These are phyloP conservation scores for Montipora cactus DNA, from an alignment of 64 coral and sea anemone species.

Conservation along the genomic window DNA sequence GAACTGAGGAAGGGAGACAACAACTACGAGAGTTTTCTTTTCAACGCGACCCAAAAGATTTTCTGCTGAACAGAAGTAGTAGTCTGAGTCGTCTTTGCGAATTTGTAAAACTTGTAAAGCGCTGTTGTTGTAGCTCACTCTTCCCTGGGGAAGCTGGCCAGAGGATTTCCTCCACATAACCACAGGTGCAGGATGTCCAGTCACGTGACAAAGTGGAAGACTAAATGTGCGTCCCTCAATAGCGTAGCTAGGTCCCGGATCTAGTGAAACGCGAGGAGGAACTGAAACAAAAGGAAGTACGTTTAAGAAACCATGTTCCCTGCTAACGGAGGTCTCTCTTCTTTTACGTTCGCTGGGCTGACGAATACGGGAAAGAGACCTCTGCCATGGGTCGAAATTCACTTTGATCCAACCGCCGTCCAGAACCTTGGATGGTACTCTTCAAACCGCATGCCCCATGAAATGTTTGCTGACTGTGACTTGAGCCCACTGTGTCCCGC, in stretches of 20 bases:
- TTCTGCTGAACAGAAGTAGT: constrained; percentile 36
- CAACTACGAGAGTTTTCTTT: neutral
- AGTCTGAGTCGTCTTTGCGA: constrained; percentile 22
- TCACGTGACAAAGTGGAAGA: constrained; percentile 56
- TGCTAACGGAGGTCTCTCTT: too few species aligned
- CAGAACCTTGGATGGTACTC: too few species aligned
- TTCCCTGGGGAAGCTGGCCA: constrained; percentile 10
- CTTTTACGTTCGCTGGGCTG: too few species aligned
- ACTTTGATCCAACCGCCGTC: too few species aligned
- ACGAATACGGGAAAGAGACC: too few species aligned
- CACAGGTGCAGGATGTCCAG: constrained; percentile 50
- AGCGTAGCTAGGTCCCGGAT: constrained; percentile 29
- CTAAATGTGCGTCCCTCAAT: neutral
- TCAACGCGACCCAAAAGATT: constrained; percentile 36
- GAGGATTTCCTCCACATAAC: constrained; percentile 62
- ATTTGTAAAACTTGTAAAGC: neutral
- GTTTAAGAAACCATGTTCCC: too few species aligned
- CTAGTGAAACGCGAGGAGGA: constrained; percentile 24
- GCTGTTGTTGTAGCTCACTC: neutral
- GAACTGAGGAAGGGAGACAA: constrained; percentile 4
- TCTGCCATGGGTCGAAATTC: too few species aligned
- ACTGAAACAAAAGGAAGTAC: neutral
- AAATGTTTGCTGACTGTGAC: too few species aligned
- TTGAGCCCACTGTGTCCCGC: too few species aligned
- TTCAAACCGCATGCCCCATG: too few species aligned